A percentile compares a stretch with the other conserved stretches of the same genome.
Evolutionary conservation across 1,140 invertebrate genomes (phyloP).

Genomic region (Psilanteris sp.): DNA sequence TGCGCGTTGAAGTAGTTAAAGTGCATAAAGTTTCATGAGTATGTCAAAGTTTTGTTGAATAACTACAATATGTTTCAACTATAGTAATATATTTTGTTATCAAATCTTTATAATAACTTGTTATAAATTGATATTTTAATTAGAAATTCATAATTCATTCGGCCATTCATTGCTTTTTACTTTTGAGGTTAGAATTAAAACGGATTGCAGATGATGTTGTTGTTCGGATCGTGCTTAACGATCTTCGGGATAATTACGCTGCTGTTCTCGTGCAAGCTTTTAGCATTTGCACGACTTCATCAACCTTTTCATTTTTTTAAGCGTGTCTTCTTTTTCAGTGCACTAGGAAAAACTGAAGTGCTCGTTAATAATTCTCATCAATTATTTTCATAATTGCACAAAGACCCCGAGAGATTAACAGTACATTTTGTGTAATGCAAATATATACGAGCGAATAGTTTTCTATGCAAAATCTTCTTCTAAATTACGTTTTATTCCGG

Average conservation of each 20-base stretch:
- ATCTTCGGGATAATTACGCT: constrained; percentile 27
- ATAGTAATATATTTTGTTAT: too few species aligned
- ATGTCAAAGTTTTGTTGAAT: too few species aligned
- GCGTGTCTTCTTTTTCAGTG: constrained; percentile 14
- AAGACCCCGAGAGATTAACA: constrained; percentile 24
- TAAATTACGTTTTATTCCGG: constrained; percentile 22
- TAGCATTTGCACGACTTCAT: constrained; percentile 26
- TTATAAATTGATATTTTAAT: too few species aligned
- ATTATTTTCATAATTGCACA: constrained; percentile 35
- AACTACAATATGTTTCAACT: too few species aligned
- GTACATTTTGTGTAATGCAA: constrained; percentile 13
- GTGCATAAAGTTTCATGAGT: too few species aligned
- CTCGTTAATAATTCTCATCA: constrained; percentile 40
- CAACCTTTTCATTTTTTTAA: constrained; percentile 19
- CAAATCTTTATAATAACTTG: too few species aligned
- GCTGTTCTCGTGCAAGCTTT: constrained; percentile 21
- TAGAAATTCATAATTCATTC: too few species aligned
- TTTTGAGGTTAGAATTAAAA: background rate
- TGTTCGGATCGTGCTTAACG: constrained; percentile 26
- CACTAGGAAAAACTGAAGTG: constrained; percentile 9
- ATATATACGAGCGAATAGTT: constrained; percentile 25
- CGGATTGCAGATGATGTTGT: constrained; percentile 17
- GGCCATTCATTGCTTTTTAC: too few species aligned
- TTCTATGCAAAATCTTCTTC: background rate
- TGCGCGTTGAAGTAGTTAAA: too few species aligned